Percentiles rank a stretch among this genome's conserved stretches.
phyloP scores from a whole-genome alignment of 2,888 invertebrate genomes.

The Cyrtodaria siliqua region DNA sequence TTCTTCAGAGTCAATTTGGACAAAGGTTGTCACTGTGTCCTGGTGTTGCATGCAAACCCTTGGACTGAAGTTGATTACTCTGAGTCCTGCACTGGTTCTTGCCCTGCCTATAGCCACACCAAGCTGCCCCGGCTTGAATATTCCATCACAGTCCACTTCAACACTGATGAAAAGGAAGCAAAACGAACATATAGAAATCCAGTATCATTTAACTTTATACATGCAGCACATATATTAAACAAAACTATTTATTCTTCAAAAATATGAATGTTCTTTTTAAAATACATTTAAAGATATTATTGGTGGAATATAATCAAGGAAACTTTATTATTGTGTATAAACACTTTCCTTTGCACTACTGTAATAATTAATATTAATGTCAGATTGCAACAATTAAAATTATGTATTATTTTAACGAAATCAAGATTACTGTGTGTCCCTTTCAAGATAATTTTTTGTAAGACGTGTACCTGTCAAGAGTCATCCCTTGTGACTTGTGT shows the following conservation, averaged over 20 bases:
- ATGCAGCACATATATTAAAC: neutral
- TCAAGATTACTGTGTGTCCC: too few relatives aligned
- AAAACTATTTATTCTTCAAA: neutral
- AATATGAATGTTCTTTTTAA: too few relatives aligned
- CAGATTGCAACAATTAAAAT: too few relatives aligned
- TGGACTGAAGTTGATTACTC: conserved; percentile 20
- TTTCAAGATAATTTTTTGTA: too few relatives aligned
- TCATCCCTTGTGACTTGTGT: conserved; percentile 45
- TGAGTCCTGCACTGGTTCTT: conserved; percentile 5
- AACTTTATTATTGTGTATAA: too few relatives aligned
- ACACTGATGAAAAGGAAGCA: conserved; percentile 20
- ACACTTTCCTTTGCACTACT: too few relatives aligned
- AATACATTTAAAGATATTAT: too few relatives aligned
- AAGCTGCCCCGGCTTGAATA: conserved; percentile 37
- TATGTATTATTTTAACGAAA: too few relatives aligned
- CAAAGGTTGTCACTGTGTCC: conserved; percentile 7
- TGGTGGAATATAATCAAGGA: too few relatives aligned
- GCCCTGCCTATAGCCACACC: conserved; percentile 39
- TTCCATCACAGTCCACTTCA: conserved; percentile 31
- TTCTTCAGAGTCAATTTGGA: neutral
- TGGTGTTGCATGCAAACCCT: conserved; percentile 18
- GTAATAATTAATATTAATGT: too few relatives aligned
- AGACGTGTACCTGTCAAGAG: conserved; percentile 31
- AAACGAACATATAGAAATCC: neutral
- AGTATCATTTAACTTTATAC: too few relatives aligned